Base-by-base conservation (phyloP, 1,140 invertebrate genomes). In the Trichogramma pretiosum region DNA sequence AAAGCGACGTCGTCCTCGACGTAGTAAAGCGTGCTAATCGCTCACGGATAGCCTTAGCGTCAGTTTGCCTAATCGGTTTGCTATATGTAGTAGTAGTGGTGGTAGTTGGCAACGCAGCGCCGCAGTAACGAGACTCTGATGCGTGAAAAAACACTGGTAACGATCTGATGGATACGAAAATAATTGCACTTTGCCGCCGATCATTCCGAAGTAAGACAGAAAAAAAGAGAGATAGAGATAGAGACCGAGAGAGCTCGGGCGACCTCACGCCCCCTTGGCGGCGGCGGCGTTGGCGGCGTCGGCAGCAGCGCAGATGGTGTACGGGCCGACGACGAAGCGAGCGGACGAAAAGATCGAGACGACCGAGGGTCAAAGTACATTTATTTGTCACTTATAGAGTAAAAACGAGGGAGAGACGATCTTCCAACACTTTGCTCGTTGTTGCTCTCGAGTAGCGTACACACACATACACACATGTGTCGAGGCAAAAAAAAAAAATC, bases 91-190 rank as follows among this genome's bases (percentile, higher is more conserved):
- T n/a, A n/a, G n/a, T n/a, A n/a, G 26, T 1, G 26, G 26, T 28
- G 26, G 7, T 28, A 13, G 26, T 7, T 28, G 26, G 26, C 26
- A 9, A 13, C 26, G 7, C 26, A 13, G n/a, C n/a, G n/a, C n/a
- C n/a, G n/a, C n/a, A n/a, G n/a, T n/a, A 28, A 9, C 22, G n/a
- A 39, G 16, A 18, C 34, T 39, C 17, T 19, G 21, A 3, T 22
- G 2, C 36, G n/a, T 10, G 23, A 26, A 26, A 41, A 22, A 23
- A 10, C 13, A 23, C 24, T 17, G 35, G 45, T n/a, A 37, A 50
- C 26, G 48, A 61, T 57, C 52, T 63, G 62, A 65, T 60, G 56
- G 58, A 68, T 68, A 59, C 55, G 52, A 42, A 63, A 61, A 62
- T 66, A 66, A 64, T 67, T 63, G 59, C n/a, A n/a, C n/a, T n/a